Base-by-base conservation (phyloP, 2,888 invertebrate genomes). In the Aleiodes leptofemur region DNA sequence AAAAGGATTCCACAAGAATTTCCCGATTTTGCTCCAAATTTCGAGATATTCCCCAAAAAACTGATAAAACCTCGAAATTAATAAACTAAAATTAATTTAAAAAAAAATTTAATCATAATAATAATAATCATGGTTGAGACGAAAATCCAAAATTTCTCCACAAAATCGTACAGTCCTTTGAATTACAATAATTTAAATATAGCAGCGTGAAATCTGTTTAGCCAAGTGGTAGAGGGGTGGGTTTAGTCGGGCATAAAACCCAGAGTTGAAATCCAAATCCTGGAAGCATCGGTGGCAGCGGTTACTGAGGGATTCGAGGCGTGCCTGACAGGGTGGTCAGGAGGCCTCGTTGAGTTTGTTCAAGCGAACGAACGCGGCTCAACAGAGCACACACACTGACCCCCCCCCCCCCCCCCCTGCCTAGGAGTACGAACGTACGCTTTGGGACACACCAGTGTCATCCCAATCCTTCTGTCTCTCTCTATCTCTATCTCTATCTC, bases 301-400 rank as follows among this genome's bases (percentile, higher is more conserved):
- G 79, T 78, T 76, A 57, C 74, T 61, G 77, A 78, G 79, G 78
- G 82, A 50, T 51, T 72, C 80, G 82, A 79, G 73, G 80, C 83
- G 81, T 81, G 80, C 81, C 80, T 79, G 81, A 82, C 83, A 82
- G 82, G 82, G 80, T 81, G 82, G 83, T 82, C 83, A 82, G 83
- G 75, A 81, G 82, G 82, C 81, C 83, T 83, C 82, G 80, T 78
- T 72, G 70, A 80, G 83, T 83, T 83, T 83, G 79, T 81, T 83
- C 82, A 83, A 81, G 82, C 82, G 82, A 82, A 81, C 82, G 78
- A 43, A 79, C 77, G 76, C 76, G 81, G 82, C 81, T 83, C 81
- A 80, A 69, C 74, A 78, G 78, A 82, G 77, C 77, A 82, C 81
- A 83, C 83, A 82, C 61, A 68, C 61, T 68, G 72, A 72, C 59